Conservation (phyloP, 2,888 invertebrate genomes). For the Catocala nupta region DNA sequence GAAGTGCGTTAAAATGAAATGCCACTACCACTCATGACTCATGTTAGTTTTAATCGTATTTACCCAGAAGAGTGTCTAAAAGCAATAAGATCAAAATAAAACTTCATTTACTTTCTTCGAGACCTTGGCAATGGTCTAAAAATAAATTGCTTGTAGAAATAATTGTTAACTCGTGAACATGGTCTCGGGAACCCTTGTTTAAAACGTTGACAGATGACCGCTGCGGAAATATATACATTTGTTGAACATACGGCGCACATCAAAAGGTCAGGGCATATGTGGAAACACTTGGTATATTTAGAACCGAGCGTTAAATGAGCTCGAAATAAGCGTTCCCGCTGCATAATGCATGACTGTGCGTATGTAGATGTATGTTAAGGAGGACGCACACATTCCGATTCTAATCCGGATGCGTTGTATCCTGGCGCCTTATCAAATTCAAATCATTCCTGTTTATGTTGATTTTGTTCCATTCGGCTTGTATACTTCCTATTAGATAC, state of each 20-base stretch:
- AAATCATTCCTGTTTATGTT: no score
- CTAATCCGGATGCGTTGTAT: not conserved
- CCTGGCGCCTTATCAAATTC: not conserved
- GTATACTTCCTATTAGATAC: no score
- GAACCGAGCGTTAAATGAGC: conserved; percentile 47
- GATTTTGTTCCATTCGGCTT: no score
- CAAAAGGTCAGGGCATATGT: conserved; percentile 66
- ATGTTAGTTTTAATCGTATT: not conserved
- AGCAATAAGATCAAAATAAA: conserved; percentile 30
- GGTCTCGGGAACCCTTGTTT: conserved; percentile 57
- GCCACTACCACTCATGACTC: no score
- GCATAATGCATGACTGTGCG: conserved; percentile 44
- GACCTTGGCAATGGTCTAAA: conserved; percentile 40
- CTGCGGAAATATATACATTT: conserved; percentile 63
- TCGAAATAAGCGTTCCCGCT: conserved; percentile 43
- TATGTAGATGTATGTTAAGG: conserved; percentile 14
- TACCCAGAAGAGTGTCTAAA: conserved; percentile 11
- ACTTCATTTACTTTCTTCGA: conserved; percentile 41
- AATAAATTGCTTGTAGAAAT: conserved; percentile 47
- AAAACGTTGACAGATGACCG: conserved; percentile 66
- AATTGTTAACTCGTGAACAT: conserved; percentile 18
- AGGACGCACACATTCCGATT: not conserved
- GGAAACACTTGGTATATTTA: conserved; percentile 65
- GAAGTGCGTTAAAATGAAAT: no score
- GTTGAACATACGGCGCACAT: conserved; percentile 58